phyloP scores from a whole-genome alignment of 2,113 vertebrate genomes.

The Leucosticte australis region DNA sequence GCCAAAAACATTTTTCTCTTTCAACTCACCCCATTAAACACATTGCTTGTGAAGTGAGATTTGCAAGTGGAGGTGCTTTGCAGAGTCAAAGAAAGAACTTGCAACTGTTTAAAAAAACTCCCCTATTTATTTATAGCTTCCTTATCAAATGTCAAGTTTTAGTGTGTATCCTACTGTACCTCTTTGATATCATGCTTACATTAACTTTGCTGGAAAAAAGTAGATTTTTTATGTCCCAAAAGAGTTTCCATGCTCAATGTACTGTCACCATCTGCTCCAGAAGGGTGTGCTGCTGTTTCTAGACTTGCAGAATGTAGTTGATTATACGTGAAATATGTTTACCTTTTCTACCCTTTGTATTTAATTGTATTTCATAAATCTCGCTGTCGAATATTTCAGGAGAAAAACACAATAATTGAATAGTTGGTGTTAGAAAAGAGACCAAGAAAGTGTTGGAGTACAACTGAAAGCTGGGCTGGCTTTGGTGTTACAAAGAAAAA shows the following conservation, averaged over 20 bases:
- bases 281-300: neutral
- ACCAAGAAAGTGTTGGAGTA: neutral
- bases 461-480: neutral
- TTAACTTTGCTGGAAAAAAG: neutral
- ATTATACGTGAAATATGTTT: neutral
- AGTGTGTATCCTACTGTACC: neutral
- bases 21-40: neutral
- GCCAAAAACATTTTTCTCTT: neutral
- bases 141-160: neutral
- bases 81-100: conserved; percentile 2
- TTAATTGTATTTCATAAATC: neutral
- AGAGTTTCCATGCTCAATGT: neutral
- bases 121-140: conserved; percentile 32
- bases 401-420: neutral
- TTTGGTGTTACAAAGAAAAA: neutral
- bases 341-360: neutral
- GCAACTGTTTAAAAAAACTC: neutral
- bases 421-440: neutral
- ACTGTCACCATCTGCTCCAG: neutral
- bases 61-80: neutral
- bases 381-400: neutral
- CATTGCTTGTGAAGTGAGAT: neutral
- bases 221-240: neutral
- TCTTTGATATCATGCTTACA: neutral
- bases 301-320: neutral